Evolutionary conservation across 2,888 invertebrate species (phyloP).

Genomic region (Uropetala carovei): DNA sequence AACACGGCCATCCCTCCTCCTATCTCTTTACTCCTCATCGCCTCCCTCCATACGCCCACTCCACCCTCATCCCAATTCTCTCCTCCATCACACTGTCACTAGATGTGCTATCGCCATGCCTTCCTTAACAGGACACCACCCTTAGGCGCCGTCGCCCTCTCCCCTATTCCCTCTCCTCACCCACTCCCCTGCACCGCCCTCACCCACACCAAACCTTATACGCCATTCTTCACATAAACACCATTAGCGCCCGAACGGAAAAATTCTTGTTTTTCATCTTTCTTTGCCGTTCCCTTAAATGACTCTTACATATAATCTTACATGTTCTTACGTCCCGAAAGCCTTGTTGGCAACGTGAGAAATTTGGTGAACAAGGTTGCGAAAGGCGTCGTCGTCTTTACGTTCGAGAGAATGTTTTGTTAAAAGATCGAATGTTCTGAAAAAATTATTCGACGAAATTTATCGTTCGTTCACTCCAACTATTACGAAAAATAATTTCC

Average conservation of each 20-base stretch:
- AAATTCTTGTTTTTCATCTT: constrained; percentile 59
- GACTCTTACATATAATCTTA: background rate
- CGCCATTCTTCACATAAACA: constrained; percentile 63
- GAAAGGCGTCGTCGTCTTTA: background rate
- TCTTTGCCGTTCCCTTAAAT: constrained; percentile 4
- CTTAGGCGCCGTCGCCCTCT: background rate
- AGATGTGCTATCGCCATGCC: background rate
- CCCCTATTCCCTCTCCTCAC: background rate
- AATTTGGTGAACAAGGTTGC: background rate
- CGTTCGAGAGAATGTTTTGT: background rate
- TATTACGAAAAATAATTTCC: too few species aligned
- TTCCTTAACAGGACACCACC: constrained; percentile 49
- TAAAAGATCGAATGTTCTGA: too few species aligned
- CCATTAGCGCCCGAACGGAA: constrained; percentile 61
- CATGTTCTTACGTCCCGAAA: background rate
- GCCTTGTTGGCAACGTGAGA: background rate
- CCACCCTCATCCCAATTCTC: background rate
- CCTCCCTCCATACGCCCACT: background rate
- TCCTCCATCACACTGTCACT: constrained; percentile 33
- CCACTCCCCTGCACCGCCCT: background rate
- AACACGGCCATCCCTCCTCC: constrained; percentile 16
- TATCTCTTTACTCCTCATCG: background rate
- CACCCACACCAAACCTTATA: constrained; percentile 43
- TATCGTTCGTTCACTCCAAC: too few species aligned
- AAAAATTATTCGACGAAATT: too few species aligned